Base-by-base conservation (phyloP, 2,113 vertebrate genomes). In the Phoxinus phoxinus region DNA sequence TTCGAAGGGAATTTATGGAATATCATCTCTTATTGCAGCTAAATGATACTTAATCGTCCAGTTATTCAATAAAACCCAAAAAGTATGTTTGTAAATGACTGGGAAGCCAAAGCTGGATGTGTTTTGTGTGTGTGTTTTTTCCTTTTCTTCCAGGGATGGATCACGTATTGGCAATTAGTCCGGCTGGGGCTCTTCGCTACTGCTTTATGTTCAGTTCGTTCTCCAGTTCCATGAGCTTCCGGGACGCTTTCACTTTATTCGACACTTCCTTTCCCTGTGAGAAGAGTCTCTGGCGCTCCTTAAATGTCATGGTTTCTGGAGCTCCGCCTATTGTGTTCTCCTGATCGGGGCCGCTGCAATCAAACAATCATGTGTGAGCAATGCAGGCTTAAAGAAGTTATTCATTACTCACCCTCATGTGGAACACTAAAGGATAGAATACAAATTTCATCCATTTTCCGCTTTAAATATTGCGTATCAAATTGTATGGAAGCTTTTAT, bases 231-330 rank as follows among this genome's bases (percentile, higher is more conserved):
- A 96, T 99, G 80, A 99, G 91, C 91, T 97, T 99, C 65, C 98
- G 96, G 12, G 98, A 99, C 72, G 98, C 98, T 87, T 99, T 99
- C 69, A 99, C 97, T 94, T 98, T 99, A 91, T 97, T 95, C 86
- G 98, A 99, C 86, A 99, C 97, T 88, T 99, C 97, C 84, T 98
- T 97, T 87, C 98, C 98, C 92, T 99, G 97, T 79, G 98, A 99
- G 93, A 99, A 99, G 83, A 99, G 97, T 83, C 98, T 97, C 65
- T 99, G 98, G 86, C 98, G 97, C 89, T 99, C 98, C 90, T 93
- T 97, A 92, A 99, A 99, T 0, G 98, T 97, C 93, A 99, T 71
- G 86, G 93, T 99, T 91, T 99, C 98, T 7, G 98, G 98, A 83
- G 96, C 94, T 91, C 95, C 76, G n/a, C 90, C 89, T 84, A 88